Evolutionary conservation across 2,888 invertebrate genomes (phyloP).

Genomic region (Allacma fusca): DNA sequence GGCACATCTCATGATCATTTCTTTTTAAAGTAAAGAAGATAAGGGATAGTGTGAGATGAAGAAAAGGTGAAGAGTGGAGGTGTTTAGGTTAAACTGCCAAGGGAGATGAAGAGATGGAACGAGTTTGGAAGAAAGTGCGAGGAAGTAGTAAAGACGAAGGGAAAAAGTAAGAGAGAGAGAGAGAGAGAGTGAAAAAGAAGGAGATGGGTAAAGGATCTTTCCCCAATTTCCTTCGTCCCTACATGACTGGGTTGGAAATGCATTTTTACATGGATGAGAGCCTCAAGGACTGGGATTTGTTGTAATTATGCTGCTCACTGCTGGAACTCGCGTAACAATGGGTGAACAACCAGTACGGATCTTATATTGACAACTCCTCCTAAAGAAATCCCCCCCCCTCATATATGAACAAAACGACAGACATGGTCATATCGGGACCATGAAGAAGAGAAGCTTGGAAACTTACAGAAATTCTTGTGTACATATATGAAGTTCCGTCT

Average conservation of each 20-base stretch:
- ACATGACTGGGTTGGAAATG: background rate
- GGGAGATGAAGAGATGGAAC: background rate
- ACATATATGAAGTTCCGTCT: too few relatives aligned
- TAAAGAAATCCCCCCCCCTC: too few relatives aligned
- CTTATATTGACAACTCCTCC: too few relatives aligned
- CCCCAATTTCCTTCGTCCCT: background rate
- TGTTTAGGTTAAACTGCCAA: background rate
- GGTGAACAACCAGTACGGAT: too few relatives aligned
- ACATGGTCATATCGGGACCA: too few relatives aligned
- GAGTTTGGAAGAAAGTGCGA: background rate
- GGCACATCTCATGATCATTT: too few relatives aligned
- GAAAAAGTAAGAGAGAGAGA: background rate
- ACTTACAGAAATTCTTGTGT: too few relatives aligned
- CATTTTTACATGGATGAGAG: conserved; percentile 4
- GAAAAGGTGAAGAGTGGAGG: background rate
- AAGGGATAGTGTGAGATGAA: background rate
- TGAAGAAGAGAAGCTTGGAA: too few relatives aligned
- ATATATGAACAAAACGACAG: too few relatives aligned
- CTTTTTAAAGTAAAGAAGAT: too few relatives aligned
- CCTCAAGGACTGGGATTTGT: background rate
- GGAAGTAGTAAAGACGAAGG: too few relatives aligned
- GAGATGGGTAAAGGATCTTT: background rate
- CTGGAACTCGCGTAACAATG: too few relatives aligned
- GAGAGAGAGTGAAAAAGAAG: background rate
- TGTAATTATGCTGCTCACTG: background rate